phyloP scores from a whole-genome alignment of 2,797 vertebrate species.

The Macropus fuliginosus region DNA sequence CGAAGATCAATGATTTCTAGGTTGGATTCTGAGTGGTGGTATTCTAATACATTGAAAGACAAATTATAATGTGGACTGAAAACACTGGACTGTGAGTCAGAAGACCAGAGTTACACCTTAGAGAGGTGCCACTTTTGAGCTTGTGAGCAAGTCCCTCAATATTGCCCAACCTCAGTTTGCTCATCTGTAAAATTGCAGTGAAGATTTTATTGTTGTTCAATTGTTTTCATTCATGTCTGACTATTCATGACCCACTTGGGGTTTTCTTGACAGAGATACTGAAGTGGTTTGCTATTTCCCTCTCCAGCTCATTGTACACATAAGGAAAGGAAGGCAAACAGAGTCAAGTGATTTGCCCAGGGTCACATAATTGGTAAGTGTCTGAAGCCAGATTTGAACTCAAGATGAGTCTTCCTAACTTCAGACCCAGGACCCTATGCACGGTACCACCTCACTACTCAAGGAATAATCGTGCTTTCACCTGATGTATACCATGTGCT shows the following conservation, averaged over 20 bases:
- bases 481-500: neutral
- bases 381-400: neutral
- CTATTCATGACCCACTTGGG: neutral
- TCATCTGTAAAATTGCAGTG: neutral
- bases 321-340: neutral
- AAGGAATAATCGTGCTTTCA: neutral
- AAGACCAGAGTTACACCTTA: neutral
- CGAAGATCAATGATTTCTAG: conserved; percentile 51
- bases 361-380: neutral
- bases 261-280: neutral
- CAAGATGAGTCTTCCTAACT: neutral
- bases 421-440: neutral
- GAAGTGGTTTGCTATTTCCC: too few species aligned
- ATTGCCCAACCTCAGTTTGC: neutral
- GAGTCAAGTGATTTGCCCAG: neutral
- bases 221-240: neutral
- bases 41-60: conserved; percentile 50
- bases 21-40: conserved; percentile 46
- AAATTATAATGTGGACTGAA: conserved; percentile 46
- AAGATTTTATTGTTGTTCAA: neutral
- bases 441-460: accelerated
- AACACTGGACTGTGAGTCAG: neutral
- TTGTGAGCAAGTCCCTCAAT: neutral
- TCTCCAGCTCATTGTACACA: neutral
- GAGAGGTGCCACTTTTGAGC: neutral